A percentile compares a stretch with the other conserved stretches of the same genome.
These are phyloP conservation scores for Paramuricea clavata DNA, from an alignment of 92 coral and sea anemone species.

Conservation along the genomic window DNA sequence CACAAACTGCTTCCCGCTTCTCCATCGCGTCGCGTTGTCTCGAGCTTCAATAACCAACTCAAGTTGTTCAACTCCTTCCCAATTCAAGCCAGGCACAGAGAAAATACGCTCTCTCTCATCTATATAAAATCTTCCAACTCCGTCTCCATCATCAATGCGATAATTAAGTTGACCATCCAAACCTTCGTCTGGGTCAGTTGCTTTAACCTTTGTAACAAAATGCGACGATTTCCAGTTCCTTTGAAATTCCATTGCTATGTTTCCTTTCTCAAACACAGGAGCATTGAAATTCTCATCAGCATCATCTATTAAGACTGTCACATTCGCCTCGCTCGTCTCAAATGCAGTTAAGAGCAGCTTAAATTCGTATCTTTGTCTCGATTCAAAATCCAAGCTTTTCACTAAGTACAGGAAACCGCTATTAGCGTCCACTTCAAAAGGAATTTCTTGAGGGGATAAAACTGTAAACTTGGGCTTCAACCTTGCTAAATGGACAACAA, in stretches of 20 bases:
- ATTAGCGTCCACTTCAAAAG: conserved; percentile 79
- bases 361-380: conserved; percentile 55
- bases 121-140: conserved; percentile 79
- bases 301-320: conserved; percentile 72
- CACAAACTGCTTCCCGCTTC: conserved; percentile 69
- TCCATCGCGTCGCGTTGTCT: conserved; percentile 80
- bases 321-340: conserved; percentile 64
- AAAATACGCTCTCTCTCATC: conserved; percentile 72
- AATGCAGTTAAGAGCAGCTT: conserved; percentile 32
- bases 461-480: conserved; percentile 61
- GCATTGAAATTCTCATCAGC: conserved; percentile 82
- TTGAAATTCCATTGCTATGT: conserved; percentile 26
- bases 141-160: conserved; percentile 79
- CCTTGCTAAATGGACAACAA: conserved; percentile 46
- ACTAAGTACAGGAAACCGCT: conserved; percentile 84
- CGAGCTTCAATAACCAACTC: conserved; percentile 85
- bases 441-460: conserved; percentile 24
- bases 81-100: conserved; percentile 70
- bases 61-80: conserved; percentile 63
- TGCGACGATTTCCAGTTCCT: conserved; percentile 22
- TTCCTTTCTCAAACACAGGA: conserved; percentile 74
- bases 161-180: conserved; percentile 71
- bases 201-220: conserved; percentile 70
- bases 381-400: conserved; percentile 73
- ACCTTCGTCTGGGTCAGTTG: conserved; percentile 76